Evolutionary conservation across 2,113 vertebrate genomes (phyloP).

Genomic region (Balaeniceps rex): DNA sequence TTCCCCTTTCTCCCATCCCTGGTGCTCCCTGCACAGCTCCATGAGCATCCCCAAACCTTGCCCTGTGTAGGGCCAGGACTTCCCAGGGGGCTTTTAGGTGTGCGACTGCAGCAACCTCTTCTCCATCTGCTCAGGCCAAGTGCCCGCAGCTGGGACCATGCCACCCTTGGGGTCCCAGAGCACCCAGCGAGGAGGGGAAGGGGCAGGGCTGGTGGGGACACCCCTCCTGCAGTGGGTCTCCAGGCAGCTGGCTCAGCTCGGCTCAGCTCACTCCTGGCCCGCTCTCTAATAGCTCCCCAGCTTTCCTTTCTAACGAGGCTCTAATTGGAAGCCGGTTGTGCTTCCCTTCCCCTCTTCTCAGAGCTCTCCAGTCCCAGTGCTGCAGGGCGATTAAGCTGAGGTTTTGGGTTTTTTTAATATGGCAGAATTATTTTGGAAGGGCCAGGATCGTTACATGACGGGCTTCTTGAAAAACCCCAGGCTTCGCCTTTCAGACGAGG

Average conservation of each 20-base stretch:
- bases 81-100: neutral
- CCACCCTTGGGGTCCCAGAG: neutral
- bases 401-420: conserved; percentile 77
- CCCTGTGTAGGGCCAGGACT: neutral
- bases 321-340: conserved; percentile 79
- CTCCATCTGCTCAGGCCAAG: neutral
- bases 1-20: neutral
- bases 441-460: conserved; percentile 71
- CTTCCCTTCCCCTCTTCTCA: conserved; percentile 73
- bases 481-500: conserved; percentile 74
- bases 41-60: neutral
- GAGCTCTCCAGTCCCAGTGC: conserved; percentile 74
- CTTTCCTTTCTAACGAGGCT: conserved; percentile 81
- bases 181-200: neutral
- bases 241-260: neutral
- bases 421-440: conserved; percentile 81
- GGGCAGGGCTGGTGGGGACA: neutral
- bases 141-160: neutral
- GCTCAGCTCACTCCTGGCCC: conserved; percentile 13
- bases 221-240: neutral
- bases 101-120: neutral
- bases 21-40: neutral
- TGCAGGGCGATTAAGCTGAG: conserved; percentile 82
- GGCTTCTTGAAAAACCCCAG: conserved; percentile 74
- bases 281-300: conserved; percentile 66